These are phyloP conservation scores for Limnodromus scolopaceus DNA, from an alignment of 2,797 vertebrate species.

Conservation along the genomic window DNA sequence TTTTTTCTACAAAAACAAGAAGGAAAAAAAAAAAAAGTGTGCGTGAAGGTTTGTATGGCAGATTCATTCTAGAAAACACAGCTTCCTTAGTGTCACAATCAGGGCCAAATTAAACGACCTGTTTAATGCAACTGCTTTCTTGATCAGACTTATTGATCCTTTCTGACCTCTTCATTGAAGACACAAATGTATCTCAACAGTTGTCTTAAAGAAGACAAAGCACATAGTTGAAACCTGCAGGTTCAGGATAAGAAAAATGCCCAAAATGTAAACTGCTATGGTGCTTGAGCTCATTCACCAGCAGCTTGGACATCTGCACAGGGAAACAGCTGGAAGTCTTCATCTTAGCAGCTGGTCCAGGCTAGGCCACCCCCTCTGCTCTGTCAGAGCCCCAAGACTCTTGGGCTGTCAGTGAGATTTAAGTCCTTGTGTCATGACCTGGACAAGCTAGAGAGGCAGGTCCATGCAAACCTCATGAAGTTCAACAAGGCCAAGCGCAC, in stretches of 20 bases:
- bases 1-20: background rate
- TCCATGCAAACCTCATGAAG: too few species aligned
- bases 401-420: background rate
- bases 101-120: background rate
- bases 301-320: background rate
- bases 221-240: background rate
- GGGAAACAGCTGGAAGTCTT: background rate
- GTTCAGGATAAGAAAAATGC: background rate
- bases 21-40: background rate
- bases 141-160: background rate
- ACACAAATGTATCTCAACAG: background rate
- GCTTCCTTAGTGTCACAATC: background rate
- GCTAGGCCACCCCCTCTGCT: background rate
- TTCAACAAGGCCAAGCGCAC: too few species aligned
- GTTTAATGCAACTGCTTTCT: background rate
- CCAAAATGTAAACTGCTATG: fast-evolving
- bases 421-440: background rate
- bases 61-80: background rate
- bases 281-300: background rate
- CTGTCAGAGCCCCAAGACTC: fast-evolving
- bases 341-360: background rate
- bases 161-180: background rate
- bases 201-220: background rate
- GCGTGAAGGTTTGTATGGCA: background rate
- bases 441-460: too few species aligned